Evolutionary conservation across 1,140 invertebrate species (phyloP).

Genomic region (Bombus haemorrhoidalis): DNA sequence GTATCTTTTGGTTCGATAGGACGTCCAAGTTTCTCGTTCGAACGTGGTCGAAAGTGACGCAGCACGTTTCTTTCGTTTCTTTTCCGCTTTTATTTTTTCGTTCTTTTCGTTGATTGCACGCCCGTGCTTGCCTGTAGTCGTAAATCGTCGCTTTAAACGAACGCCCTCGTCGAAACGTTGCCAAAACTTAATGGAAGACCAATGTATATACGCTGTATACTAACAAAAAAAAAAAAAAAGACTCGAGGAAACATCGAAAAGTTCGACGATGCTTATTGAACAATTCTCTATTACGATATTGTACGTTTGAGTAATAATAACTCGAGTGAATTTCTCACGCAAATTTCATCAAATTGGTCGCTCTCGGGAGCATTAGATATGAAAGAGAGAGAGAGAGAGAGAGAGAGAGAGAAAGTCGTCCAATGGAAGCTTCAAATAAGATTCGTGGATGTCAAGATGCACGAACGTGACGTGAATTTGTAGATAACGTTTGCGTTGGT

Average conservation of each 20-base stretch:
- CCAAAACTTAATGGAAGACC: constrained; percentile 69
- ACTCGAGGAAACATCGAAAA: constrained; percentile 66
- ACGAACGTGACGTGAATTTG: constrained; percentile 39
- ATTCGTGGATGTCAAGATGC: constrained; percentile 37
- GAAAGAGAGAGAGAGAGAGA: background rate
- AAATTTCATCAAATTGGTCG: constrained; percentile 11
- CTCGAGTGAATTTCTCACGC: background rate
- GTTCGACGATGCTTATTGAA: constrained; percentile 70
- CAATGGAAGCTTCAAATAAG: constrained; percentile 27
- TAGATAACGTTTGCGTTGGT: constrained; percentile 27
- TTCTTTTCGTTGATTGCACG: background rate
- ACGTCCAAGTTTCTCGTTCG: background rate
- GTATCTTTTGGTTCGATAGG: background rate
- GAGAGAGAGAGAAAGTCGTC: background rate
- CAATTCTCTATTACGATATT: constrained; percentile 60
- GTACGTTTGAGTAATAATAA: constrained; percentile 39
- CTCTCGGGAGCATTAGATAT: constrained; percentile 4
- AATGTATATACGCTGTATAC: constrained; percentile 74
- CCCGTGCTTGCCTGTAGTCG: background rate
- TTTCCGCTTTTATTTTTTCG: background rate
- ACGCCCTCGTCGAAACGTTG: constrained; percentile 53
- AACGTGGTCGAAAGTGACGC: constrained; percentile 15
- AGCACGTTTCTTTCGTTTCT: too few relatives aligned
- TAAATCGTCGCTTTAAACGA: constrained; percentile 42
- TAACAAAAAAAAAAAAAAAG: constrained; percentile 23